Conservation (phyloP, 1,140 invertebrate species). For the Nasonia giraulti region DNA sequence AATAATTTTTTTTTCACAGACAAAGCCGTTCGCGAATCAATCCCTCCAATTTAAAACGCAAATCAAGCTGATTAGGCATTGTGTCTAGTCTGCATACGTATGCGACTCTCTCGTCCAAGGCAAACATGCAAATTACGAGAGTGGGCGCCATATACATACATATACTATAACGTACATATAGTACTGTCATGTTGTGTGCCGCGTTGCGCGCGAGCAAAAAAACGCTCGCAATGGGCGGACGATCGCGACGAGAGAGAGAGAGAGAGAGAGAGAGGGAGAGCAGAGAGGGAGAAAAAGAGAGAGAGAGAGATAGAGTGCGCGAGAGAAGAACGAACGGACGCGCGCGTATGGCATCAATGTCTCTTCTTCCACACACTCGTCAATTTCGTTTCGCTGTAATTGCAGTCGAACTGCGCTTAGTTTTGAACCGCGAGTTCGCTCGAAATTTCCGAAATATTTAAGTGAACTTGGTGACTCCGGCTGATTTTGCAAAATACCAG, state of each 20-base stretch:
- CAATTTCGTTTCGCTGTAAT: background rate
- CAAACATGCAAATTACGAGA: background rate
- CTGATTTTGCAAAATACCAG: background rate
- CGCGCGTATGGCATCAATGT: background rate
- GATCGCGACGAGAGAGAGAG: background rate
- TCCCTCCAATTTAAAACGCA: background rate
- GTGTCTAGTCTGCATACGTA: background rate
- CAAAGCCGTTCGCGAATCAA: background rate
- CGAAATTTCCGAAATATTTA: background rate
- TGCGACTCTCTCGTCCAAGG: background rate
- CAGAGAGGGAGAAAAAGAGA: too few species aligned
- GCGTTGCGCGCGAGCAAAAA: background rate
- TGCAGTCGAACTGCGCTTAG: background rate
- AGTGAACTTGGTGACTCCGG: background rate
- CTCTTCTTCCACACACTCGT: conserved; percentile 3
- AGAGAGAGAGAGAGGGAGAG: too few species aligned
- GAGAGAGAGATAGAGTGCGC: background rate
- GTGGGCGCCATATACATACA: background rate
- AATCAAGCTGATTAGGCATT: background rate
- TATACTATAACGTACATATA: background rate
- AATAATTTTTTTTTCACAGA: background rate
- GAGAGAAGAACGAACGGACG: background rate
- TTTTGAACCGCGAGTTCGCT: background rate
- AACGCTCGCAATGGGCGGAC: background rate
- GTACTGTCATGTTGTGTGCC: background rate